Conservation (phyloP, 2,888 invertebrate genomes). For the Tyria jacobaeae region DNA sequence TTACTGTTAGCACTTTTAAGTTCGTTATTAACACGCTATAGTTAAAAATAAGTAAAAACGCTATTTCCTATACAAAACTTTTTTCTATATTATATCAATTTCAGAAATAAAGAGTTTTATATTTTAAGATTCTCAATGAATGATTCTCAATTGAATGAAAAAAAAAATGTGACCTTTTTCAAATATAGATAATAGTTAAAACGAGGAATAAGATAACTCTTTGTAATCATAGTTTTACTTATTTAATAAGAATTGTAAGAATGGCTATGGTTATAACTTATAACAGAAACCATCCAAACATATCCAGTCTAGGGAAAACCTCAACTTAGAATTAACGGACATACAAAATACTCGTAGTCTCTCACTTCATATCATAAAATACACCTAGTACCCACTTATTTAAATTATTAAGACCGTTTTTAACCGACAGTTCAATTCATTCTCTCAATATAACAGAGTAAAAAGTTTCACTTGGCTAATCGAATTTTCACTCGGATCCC, state of each 20-base stretch:
- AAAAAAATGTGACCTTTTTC: background rate
- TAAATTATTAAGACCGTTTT: too few species aligned
- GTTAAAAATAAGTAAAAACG: constrained; percentile 8
- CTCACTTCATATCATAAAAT: too few species aligned
- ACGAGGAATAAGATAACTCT: too few species aligned
- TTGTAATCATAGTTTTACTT: too few species aligned
- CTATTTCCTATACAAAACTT: constrained; percentile 13
- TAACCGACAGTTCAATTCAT: background rate
- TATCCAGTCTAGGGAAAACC: too few species aligned
- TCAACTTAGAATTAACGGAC: too few species aligned
- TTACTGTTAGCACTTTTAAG: constrained; percentile 4
- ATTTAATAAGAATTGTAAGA: too few species aligned
- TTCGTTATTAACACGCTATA: constrained; percentile 7
- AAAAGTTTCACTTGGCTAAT: background rate
- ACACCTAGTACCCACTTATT: too few species aligned
- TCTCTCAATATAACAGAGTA: background rate
- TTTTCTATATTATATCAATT: background rate
- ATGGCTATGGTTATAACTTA: too few species aligned
- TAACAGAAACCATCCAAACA: too few species aligned
- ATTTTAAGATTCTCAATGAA: constrained; percentile 24
- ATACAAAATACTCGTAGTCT: too few species aligned
- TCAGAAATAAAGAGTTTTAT: constrained; percentile 13
- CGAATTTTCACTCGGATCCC: constrained; percentile 46
- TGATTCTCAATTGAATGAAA: background rate
- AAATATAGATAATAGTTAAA: background rate